phyloP scores from a whole-genome alignment of 1,140 invertebrate genomes.

The Drosophila burlai region DNA sequence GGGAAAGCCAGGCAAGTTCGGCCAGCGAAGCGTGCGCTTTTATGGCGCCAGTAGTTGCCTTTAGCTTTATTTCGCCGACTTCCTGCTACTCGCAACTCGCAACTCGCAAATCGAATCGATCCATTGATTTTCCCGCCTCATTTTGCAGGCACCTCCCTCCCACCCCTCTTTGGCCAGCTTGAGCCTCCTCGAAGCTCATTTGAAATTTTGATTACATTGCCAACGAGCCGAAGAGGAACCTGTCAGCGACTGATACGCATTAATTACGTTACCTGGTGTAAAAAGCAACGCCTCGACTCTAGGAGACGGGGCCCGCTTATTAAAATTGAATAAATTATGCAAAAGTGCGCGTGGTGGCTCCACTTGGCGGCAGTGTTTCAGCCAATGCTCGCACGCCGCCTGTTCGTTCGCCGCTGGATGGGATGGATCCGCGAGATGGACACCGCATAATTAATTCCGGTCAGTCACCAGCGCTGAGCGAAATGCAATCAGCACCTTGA shows the following conservation, averaged over 20 bases:
- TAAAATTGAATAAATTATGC: slow-evolving; percentile 83
- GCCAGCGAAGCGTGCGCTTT: slow-evolving; percentile 54
- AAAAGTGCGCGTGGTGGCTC: slow-evolving; percentile 63
- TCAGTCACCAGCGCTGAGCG: slow-evolving; percentile 23
- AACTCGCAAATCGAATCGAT: slow-evolving; percentile 22
- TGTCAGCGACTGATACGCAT: slow-evolving; percentile 72
- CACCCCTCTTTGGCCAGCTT: neutral
- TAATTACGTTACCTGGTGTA: slow-evolving; percentile 70
- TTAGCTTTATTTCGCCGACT: slow-evolving; percentile 14
- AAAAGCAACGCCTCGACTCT: slow-evolving; percentile 54
- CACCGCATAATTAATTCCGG: slow-evolving; percentile 71
- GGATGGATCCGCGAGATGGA: slow-evolving; percentile 48
- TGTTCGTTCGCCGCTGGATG: neutral
- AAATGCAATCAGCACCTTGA: slow-evolving; percentile 65
- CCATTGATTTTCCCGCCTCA: slow-evolving; percentile 52
- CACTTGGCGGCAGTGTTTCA: slow-evolving; percentile 12
- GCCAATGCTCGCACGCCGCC: slow-evolving; percentile 10
- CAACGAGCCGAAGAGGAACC: slow-evolving; percentile 52
- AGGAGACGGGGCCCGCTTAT: slow-evolving; percentile 61
- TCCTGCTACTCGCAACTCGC: neutral
- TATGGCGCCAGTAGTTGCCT: slow-evolving; percentile 58
- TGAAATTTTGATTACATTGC: slow-evolving; percentile 78
- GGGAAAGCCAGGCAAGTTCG: slow-evolving; percentile 19
- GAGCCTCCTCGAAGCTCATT: slow-evolving; percentile 56
- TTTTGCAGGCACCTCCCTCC: slow-evolving; percentile 2